Percentiles rank a stretch among this genome's conserved stretches.
Conservation (phyloP, 2,888 invertebrate species). For the Drosophila mayaguana region DNA sequence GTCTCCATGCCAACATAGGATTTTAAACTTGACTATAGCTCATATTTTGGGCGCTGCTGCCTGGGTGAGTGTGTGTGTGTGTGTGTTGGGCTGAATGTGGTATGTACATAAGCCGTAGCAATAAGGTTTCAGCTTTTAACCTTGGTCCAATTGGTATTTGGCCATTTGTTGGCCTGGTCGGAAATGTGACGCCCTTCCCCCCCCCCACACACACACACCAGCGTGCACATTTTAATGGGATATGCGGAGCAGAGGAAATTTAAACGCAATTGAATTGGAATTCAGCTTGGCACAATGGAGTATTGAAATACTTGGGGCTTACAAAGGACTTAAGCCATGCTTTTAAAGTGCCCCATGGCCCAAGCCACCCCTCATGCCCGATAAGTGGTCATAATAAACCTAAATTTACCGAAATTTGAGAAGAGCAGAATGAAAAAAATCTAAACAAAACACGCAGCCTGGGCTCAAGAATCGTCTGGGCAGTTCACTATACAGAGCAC, state of each 20-base stretch:
- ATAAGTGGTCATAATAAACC: constrained; percentile 27
- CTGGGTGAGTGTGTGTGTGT: not conserved
- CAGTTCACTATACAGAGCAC: constrained; percentile 44
- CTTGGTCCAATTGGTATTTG: constrained; percentile 15
- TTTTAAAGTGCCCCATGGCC: constrained; percentile 23
- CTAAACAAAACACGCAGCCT: constrained; percentile 45
- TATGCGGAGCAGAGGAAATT: not conserved
- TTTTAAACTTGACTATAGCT: constrained; percentile 35
- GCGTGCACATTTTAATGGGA: constrained; percentile 7
- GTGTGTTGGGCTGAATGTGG: constrained; percentile 11
- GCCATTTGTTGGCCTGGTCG: not conserved
- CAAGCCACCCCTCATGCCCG: not conserved
- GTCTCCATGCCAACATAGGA: constrained; percentile 41
- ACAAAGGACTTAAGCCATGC: constrained; percentile 6
- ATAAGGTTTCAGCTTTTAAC: constrained; percentile 16
- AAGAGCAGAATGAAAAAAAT: constrained; percentile 6
- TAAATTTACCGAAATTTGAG: constrained; percentile 26
- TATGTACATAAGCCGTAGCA: constrained; percentile 26
- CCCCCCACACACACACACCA: too few species aligned
- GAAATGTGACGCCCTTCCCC: not conserved
- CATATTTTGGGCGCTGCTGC: constrained; percentile 35
- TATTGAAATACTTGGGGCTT: constrained; percentile 9
- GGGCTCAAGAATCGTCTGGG: constrained; percentile 54
- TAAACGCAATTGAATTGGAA: constrained; percentile 1
- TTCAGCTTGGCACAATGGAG: constrained; percentile 12